Base-by-base conservation (phyloP, 2,888 invertebrate genomes). In the Epinotia demarniana region DNA sequence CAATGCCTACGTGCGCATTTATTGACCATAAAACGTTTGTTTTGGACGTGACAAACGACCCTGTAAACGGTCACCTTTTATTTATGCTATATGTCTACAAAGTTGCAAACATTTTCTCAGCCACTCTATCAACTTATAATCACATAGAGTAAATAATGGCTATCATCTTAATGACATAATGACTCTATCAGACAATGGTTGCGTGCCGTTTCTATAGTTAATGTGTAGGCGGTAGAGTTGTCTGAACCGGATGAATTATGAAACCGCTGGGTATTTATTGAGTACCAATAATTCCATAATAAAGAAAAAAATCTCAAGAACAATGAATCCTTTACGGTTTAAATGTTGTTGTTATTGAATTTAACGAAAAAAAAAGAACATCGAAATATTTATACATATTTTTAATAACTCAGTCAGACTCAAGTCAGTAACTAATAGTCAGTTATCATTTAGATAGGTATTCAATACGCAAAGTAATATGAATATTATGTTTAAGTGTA, bases 121-220 rank as follows among this genome's bases (percentile, higher is more conserved):
- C 16, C 58, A 39, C 57, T 19, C 19, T 68, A 68, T n/a, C 33
- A 23, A 13, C 57, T 63, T 46, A 18, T 43, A 43, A 63, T 63
- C 18, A 9, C 61, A 33, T 72, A n/a, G 64, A 66, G 46, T 43
- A 55, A 72, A 63, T 69, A 70, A 66, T 66, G 55, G 62, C 57
- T 33, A 72, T 75, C 66, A 61, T 67, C 55, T 61, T 72, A 75
- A 72, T 75, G 43, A 67, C 57, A 66, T 75, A 72, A 75, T 75
- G 61, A 58, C 72, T 75, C 72, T 67, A 75, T 72, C 61, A 55
- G 60, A 72, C 75, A 72, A 67, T 67, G 18, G 61, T 64, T 58
- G 66, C 71, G 55, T 75, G 72, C 62, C 72, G 71, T 61, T 72
- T 72, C 61, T 43, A 43, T 33, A 55, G 18, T 66, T 58, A 16